phyloP scores from a whole-genome alignment of 2,113 vertebrate species.

The Leiothrix lutea region DNA sequence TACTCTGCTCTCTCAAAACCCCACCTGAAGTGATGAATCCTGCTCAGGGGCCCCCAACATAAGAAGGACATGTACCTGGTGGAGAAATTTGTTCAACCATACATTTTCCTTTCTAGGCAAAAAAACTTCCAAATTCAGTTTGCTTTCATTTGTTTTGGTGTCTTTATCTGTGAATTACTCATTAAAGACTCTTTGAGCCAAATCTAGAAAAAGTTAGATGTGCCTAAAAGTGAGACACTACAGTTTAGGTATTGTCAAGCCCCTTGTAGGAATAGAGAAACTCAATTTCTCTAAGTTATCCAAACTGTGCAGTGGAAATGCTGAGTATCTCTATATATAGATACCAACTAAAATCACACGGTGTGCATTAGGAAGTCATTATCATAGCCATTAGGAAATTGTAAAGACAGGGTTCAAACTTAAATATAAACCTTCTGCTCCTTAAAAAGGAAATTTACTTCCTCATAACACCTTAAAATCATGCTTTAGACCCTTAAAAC shows the following conservation, averaged over 20 bases:
- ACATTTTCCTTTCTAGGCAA: neutral
- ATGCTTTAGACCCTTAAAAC: neutral
- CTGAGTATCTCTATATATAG: neutral
- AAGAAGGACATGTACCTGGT: neutral
- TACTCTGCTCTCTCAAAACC: neutral
- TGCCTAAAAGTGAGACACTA: neutral
- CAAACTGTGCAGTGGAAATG: neutral
- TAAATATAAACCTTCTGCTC: neutral
- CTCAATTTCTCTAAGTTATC: neutral
- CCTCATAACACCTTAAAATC: neutral
- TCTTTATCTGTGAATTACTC: neutral
- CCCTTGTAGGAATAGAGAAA: neutral
- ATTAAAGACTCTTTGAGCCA: neutral
- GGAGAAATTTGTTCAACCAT: neutral
- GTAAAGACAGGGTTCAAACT: neutral
- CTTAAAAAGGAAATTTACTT: neutral
- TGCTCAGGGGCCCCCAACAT: neutral
- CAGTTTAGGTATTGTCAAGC: neutral
- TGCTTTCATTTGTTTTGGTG: neutral
- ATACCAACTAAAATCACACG: neutral
- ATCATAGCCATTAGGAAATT: neutral
- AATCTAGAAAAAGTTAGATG: neutral
- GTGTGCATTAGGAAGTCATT: neutral
- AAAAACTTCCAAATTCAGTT: neutral
- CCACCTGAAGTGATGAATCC: neutral